These are phyloP conservation scores for Lepidochrysops patricia DNA, from an alignment of 2,888 invertebrate species.

Conservation along the genomic window DNA sequence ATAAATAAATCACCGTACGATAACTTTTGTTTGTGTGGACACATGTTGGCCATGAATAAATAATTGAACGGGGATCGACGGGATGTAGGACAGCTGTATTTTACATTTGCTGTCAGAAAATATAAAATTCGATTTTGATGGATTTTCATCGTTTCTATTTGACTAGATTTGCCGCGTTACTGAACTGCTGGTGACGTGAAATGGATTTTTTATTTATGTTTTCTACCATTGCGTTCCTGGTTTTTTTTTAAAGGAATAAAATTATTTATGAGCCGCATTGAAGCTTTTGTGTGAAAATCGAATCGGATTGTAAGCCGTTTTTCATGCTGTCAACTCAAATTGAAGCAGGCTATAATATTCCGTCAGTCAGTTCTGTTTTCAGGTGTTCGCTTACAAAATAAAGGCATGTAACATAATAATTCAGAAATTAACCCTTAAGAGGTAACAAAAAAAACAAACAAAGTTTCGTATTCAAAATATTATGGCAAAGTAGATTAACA, in stretches of 20 bases:
- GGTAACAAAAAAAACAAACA: no score
- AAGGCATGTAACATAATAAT: no score
- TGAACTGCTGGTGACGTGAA: neutral
- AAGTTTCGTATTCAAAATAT: no score
- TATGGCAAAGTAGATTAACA: no score
- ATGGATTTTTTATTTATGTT: neutral
- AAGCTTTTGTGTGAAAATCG: neutral
- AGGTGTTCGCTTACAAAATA: no score
- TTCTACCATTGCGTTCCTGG: neutral
- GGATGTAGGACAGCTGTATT: neutral
- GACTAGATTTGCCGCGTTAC: neutral
- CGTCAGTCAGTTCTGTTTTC: neutral
- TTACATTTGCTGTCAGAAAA: neutral
- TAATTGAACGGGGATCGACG: neutral
- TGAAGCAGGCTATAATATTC: neutral
- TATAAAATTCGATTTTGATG: neutral
- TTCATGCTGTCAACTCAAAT: neutral
- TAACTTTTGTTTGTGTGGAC: constrained; percentile 5
- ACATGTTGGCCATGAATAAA: constrained; percentile 3
- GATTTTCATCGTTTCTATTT: neutral
- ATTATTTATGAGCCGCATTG: neutral
- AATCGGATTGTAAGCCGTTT: neutral
- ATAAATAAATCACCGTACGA: neutral
- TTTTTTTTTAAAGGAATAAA: neutral
- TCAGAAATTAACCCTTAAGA: no score